Evolutionary conservation across 2,797 vertebrate genomes (phyloP).

Genomic region (Oryzias sinensis): DNA sequence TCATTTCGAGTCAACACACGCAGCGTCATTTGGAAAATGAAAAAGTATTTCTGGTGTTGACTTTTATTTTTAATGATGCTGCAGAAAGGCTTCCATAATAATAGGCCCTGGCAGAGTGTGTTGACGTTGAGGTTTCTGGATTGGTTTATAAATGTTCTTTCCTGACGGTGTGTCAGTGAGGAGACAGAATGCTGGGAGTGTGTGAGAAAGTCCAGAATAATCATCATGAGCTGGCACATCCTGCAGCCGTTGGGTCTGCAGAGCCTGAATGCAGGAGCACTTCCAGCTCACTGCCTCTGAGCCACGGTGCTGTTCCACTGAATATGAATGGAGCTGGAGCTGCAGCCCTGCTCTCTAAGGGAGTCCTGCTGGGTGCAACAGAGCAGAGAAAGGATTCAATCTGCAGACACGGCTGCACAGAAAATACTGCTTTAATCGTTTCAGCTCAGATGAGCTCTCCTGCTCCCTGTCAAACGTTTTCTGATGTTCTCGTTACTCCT

Average conservation of each 20-base stretch:
- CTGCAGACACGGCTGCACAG: slow-evolving; percentile 10
- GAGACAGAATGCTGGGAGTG: slow-evolving; percentile 2
- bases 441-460: slow-evolving; percentile 8
- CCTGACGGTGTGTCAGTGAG: not conserved
- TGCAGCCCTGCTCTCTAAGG: slow-evolving; percentile 29
- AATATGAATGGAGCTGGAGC: slow-evolving; percentile 45
- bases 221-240: slow-evolving; percentile 9
- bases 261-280: slow-evolving; percentile 28
- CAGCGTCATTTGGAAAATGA: too few species aligned
- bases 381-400: slow-evolving; percentile 17
- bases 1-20: too few species aligned
- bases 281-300: slow-evolving; percentile 37
- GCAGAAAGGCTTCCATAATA: too few species aligned
- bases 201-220: slow-evolving; percentile 13
- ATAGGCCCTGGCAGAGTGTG: too few species aligned
- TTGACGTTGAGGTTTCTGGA: too few species aligned
- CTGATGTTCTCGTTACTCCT: slow-evolving; percentile 1
- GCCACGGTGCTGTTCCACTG: slow-evolving; percentile 32
- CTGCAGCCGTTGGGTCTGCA: slow-evolving; percentile 26
- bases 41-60: too few species aligned
- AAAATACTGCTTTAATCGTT: slow-evolving; percentile 7
- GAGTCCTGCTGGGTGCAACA: slow-evolving; percentile 24
- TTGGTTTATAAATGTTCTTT: too few species aligned
- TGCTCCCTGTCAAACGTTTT: slow-evolving; percentile 9
- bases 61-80: too few species aligned